Conservation (phyloP, 2,888 invertebrate genomes). For the Meiosimyza decipiens region DNA sequence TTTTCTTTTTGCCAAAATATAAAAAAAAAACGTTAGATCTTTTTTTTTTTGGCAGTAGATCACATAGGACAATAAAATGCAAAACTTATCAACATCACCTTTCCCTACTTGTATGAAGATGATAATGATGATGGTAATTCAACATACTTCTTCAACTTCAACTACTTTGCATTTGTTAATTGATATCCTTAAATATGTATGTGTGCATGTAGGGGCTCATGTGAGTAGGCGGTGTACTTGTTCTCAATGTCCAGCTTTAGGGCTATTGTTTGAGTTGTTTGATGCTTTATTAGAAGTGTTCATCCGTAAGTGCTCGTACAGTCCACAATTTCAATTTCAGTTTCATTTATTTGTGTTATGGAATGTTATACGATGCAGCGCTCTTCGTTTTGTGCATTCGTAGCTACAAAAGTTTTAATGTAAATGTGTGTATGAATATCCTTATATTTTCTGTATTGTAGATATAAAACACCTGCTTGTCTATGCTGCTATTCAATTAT, state of each 20-base stretch:
- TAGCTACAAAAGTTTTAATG: too few relatives aligned
- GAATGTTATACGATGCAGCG: too few relatives aligned
- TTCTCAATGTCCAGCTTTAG: constrained; percentile 4
- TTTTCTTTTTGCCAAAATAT: not conserved
- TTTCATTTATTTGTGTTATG: not conserved
- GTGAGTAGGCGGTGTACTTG: too few relatives aligned
- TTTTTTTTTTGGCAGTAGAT: constrained; percentile 6
- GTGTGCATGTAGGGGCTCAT: too few relatives aligned
- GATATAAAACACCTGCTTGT: too few relatives aligned
- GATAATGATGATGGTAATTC: not conserved
- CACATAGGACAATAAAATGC: not conserved
- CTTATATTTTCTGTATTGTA: too few relatives aligned
- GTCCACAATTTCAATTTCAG: constrained; percentile 2
- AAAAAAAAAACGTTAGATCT: too few relatives aligned
- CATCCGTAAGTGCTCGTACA: constrained; percentile 25
- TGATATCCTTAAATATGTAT: constrained; percentile 43
- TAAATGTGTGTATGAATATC: too few relatives aligned
- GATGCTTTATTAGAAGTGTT: constrained; percentile 12
- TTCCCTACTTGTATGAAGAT: not conserved
- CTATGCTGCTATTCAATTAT: too few relatives aligned
- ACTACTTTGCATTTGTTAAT: constrained; percentile 51
- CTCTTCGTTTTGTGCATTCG: too few relatives aligned
- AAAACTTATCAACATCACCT: not conserved
- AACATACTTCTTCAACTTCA: not conserved
- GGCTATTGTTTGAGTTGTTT: constrained; percentile 1